Percentiles rank a stretch among this genome's conserved stretches.
Conservation (phyloP, 64 coral and sea anemone species). For the Platygyra sinensis region DNA sequence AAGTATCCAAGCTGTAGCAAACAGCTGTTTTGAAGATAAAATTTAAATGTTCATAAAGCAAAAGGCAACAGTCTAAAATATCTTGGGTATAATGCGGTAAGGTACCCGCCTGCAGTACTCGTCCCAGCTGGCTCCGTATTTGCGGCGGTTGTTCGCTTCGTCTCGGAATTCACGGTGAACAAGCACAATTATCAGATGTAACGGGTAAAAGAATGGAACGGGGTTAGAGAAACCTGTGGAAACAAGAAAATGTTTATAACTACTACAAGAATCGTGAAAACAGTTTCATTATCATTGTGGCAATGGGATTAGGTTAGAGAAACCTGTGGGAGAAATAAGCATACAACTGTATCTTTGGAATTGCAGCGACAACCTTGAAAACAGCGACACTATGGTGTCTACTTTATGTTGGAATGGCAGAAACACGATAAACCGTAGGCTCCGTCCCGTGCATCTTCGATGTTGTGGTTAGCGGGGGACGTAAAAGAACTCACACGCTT, state of each 20-base stretch:
- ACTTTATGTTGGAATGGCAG: too few species aligned
- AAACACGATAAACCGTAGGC: too few species aligned
- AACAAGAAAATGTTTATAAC: not conserved
- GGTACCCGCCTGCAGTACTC: slow-evolving; percentile 94
- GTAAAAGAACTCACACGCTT: too few species aligned
- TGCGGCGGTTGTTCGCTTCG: slow-evolving; percentile 61
- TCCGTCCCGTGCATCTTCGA: too few species aligned
- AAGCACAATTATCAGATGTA: slow-evolving; percentile 71
- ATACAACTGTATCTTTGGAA: not conserved
- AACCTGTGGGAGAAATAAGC: slow-evolving; percentile 47
- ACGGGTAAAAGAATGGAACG: slow-evolving; percentile 83
- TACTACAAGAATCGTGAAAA: too few species aligned
- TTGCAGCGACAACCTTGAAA: not conserved
- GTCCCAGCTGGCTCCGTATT: slow-evolving; percentile 90
- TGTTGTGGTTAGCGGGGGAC: too few species aligned
- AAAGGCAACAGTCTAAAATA: not conserved
- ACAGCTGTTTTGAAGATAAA: not conserved
- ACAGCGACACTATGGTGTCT: too few species aligned
- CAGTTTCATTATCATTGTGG: too few species aligned
- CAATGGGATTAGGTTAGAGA: slow-evolving; percentile 69
- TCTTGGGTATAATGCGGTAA: slow-evolving; percentile 78
- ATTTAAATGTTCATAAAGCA: not conserved
- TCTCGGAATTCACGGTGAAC: slow-evolving; percentile 75
- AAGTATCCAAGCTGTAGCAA: not conserved
- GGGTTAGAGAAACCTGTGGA: slow-evolving; percentile 65